Conservation (phyloP, 2,113 vertebrate genomes). For the Rallus limicola region DNA sequence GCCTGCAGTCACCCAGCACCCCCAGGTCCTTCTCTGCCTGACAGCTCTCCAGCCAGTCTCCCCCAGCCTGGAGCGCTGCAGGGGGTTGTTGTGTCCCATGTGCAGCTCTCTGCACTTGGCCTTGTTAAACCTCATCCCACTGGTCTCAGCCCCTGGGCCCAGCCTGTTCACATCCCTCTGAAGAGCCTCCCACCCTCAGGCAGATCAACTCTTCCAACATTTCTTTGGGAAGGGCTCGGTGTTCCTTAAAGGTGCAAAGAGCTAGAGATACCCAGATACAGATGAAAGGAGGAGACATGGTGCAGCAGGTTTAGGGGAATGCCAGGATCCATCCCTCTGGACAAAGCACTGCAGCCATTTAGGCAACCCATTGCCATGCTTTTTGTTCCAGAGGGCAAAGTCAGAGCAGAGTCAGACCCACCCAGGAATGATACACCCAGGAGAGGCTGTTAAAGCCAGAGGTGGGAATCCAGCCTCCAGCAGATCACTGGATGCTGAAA, state of each 20-base stretch:
- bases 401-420: not conserved
- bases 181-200: no score
- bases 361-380: not conserved
- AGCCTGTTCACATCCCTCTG: no score
- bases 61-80: no score
- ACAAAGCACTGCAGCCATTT: not conserved
- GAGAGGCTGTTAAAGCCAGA: not conserved
- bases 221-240: not conserved
- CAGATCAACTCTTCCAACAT: no score
- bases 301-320: not conserved
- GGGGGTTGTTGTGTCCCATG: no score
- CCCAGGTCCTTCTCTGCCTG: no score
- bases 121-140: no score
- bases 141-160: no score
- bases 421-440: fast-evolving
- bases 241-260: not conserved
- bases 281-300: not conserved
- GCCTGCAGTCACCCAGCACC: no score
- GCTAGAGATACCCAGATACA: fast-evolving
- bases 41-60: no score
- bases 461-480: not conserved
- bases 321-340: not conserved
- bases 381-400: not conserved
- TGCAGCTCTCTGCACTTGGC: no score
- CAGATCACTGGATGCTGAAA: not conserved